Base-by-base conservation (phyloP, 53 echinoderm and acorn worm genomes). In the Stichopus horrens region DNA sequence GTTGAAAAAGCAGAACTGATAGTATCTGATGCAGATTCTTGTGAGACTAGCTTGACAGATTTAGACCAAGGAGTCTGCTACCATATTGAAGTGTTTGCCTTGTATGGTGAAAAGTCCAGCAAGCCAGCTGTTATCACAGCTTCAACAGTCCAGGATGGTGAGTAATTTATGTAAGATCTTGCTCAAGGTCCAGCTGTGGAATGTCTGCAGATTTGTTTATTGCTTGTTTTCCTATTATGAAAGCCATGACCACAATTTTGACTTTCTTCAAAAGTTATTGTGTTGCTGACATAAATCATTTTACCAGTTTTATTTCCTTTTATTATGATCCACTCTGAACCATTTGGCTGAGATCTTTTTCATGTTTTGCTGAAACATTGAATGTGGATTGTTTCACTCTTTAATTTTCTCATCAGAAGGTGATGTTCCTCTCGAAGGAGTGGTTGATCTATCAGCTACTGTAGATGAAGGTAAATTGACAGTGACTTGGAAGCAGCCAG, bases 101-200 rank as follows among this genome's bases (percentile, higher is more conserved):
- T 95, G 57, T 54, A 65, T 65, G 90, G 83, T 20, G 88, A 90
- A 54, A 54, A 59, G 7, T 58, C 76, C 73, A 95, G 95, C 75
- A 59, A 84, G 16, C 76, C 78, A 2, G 55, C 79, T 20, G 53
- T 58, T 5, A 57, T 94, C 21, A 79, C 86, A 75, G 88, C 89
- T n/a, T 74, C 88, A 66, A 89, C 92, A n/a, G 18, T 10, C 20
- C 20, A 56, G 57, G 81, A 56, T n/a, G 81, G 81, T 81, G 58
- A 58, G 81, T 81, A 4, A 21, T 8, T 16, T 6, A 16, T 13
- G 4, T 5, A 4, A 71, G 0, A 6, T 18, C n/a, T 16, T 71
- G 71, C 11, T 59, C 8, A 59, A 59, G 1, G 37, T 37, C 59
- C 4, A 9, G 59, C 11, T 59, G 59, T 59, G 59, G 4, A 11